Base-by-base conservation (phyloP, 2,888 invertebrate species). In the Drosophila putrida region DNA sequence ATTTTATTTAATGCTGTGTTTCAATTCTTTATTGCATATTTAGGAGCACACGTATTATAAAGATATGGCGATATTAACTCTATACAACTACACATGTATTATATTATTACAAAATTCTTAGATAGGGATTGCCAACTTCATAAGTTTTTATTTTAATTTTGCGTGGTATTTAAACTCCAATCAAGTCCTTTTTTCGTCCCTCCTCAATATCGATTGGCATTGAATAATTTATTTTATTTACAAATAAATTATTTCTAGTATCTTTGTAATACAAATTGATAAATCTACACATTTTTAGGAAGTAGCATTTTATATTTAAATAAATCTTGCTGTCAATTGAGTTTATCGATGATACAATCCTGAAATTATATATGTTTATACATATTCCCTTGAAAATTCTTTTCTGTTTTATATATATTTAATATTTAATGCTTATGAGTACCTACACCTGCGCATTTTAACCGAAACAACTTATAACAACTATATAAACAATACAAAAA, bases 361-460 rank as follows among this genome's bases (percentile, higher is more conserved):
- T 28, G 35, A 20, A 36, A 57, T 54, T 43, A 44, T 47, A n/a
- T 54, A 46, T 44, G 54, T 39, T 6, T 39, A 65, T 63, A 59
- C 10, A 10, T 31, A 31, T 8, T 31, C 20, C 20, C 20, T 20
- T 20, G 20, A 20, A 20, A 20, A 20, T 25, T 47, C 33, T 62
- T 67, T 53, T 49, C 47, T 55, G 63, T 66, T 70, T 60, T 59
- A 75, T 35, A 62, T 62, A n/a, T n/a, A n/a, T n/a, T n/a, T n/a
- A n/a, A n/a, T n/a, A 51, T 38, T 44, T 61, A 44, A 66, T 78
- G 78, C 78, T 73, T 73, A 35, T 59, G 49, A 54, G 50, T 61
- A 51, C 43, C 62, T 27, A 43, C 53, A 79, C 63, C 31, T n/a
- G 63, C 61, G 50, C 25, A 64, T 33, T 44, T 53, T 51, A 50